phyloP scores from a whole-genome alignment of 1,140 invertebrate genomes.

The Periplaneta americana region DNA sequence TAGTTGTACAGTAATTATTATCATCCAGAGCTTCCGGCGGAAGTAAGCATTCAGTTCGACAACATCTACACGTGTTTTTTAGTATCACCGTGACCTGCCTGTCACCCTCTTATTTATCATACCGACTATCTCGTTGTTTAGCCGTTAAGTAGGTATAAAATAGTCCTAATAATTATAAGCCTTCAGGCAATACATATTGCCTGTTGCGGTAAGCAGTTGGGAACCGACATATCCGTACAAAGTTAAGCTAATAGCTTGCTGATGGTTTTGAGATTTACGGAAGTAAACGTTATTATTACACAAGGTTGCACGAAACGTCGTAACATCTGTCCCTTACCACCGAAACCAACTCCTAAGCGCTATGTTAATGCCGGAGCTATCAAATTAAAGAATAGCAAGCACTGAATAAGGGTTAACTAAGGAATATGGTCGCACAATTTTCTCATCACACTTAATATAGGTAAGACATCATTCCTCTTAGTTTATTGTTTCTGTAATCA shows the following conservation, averaged over 20 bases:
- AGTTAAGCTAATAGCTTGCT: background rate
- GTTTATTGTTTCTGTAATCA: background rate
- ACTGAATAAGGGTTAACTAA: background rate
- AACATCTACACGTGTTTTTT: background rate
- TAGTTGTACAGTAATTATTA: background rate
- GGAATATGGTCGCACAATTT: background rate
- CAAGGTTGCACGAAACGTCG: background rate
- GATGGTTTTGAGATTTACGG: background rate
- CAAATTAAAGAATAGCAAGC: background rate
- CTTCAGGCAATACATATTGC: background rate
- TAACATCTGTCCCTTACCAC: background rate
- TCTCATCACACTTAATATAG: background rate
- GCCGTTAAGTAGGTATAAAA: background rate
- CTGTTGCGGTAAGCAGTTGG: background rate
- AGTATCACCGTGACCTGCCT: background rate
- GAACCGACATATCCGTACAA: background rate
- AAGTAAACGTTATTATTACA: background rate
- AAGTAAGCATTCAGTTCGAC: background rate
- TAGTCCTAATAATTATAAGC: background rate
- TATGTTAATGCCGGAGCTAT: background rate
- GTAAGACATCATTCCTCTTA: background rate
- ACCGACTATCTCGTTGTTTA: background rate
- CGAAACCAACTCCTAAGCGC: background rate
- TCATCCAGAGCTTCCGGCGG: background rate
- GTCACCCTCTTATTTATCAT: background rate